Percentiles rank a stretch among this genome's conserved stretches.
Conservation (phyloP, 2,888 invertebrate genomes). For the Chelonus formosanus region DNA sequence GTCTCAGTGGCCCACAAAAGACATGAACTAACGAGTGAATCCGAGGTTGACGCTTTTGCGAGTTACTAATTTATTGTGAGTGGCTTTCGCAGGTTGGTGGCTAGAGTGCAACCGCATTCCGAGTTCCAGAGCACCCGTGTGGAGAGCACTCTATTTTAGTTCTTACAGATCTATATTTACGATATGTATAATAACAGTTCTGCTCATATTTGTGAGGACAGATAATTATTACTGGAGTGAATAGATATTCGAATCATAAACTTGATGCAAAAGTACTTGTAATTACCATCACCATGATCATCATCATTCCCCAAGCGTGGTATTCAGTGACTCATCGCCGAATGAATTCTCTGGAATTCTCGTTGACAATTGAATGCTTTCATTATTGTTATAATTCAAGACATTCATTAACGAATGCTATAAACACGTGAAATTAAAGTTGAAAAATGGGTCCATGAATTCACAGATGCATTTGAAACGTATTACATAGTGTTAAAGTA, state of each 20-base stretch:
- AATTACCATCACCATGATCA: not conserved
- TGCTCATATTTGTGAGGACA: not conserved
- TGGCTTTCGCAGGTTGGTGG: slow-evolving; percentile 5
- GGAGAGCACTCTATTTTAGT: slow-evolving; percentile 37
- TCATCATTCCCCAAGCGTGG: not conserved
- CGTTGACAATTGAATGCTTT: too few relatives aligned
- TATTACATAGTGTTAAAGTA: too few relatives aligned
- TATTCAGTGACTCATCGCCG: not conserved
- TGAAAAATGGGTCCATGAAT: too few relatives aligned
- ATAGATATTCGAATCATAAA: slow-evolving; percentile 43
- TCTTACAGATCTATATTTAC: slow-evolving; percentile 13
- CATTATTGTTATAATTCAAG: too few relatives aligned
- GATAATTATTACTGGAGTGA: slow-evolving; percentile 42
- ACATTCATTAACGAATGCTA: too few relatives aligned
- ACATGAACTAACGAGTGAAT: slow-evolving; percentile 39
- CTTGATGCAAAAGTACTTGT: not conserved
- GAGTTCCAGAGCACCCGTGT: slow-evolving; percentile 35
- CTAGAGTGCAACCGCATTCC: slow-evolving; percentile 39
- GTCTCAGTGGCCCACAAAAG: not conserved
- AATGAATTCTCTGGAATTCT: slow-evolving; percentile 7
- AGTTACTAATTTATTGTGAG: slow-evolving; percentile 28
- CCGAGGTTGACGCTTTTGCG: slow-evolving; percentile 30
- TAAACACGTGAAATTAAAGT: too few relatives aligned
- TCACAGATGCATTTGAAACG: too few relatives aligned
- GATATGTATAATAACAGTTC: not conserved